Conservation (phyloP, 1,140 invertebrate species). For the Drosophila azteca region DNA sequence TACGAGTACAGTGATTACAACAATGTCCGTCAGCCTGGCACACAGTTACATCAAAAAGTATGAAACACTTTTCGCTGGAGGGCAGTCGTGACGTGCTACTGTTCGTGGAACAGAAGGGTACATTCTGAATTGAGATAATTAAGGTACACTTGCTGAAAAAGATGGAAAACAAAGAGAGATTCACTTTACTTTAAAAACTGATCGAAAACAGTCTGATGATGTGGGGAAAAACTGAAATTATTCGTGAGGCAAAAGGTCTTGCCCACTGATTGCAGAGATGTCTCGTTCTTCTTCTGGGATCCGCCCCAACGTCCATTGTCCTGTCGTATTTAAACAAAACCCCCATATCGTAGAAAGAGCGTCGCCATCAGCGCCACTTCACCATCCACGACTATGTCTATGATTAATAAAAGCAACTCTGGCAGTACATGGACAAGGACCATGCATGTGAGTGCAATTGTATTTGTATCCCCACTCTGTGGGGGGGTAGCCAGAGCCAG, state of each 20-base stretch:
- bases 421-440: slow-evolving; percentile 11
- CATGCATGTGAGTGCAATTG: slow-evolving; percentile 26
- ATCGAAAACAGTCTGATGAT: no score
- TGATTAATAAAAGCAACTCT: slow-evolving; percentile 35
- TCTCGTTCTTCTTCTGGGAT: no score
- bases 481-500: slow-evolving; percentile 12
- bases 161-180: no score
- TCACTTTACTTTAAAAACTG: no score
- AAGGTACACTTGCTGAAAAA: no score
- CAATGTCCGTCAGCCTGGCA: slow-evolving; percentile 9
- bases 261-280: no score
- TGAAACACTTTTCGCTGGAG: neutral
- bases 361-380: neutral
- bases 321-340: neutral
- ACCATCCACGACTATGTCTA: slow-evolving; percentile 8
- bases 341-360: neutral
- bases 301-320: no score
- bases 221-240: no score
- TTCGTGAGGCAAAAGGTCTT: no score
- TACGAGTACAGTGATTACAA: slow-evolving; percentile 38
- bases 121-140: no score
- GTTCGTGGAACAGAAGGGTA: no score
- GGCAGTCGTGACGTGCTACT: neutral
- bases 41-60: slow-evolving; percentile 27
- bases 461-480: slow-evolving; percentile 38